Evolutionary conservation across 2,113 vertebrate species (phyloP), one percentile per base, ranked within the genome.

Genomic region (Corythornis madagascariensis): DNA sequence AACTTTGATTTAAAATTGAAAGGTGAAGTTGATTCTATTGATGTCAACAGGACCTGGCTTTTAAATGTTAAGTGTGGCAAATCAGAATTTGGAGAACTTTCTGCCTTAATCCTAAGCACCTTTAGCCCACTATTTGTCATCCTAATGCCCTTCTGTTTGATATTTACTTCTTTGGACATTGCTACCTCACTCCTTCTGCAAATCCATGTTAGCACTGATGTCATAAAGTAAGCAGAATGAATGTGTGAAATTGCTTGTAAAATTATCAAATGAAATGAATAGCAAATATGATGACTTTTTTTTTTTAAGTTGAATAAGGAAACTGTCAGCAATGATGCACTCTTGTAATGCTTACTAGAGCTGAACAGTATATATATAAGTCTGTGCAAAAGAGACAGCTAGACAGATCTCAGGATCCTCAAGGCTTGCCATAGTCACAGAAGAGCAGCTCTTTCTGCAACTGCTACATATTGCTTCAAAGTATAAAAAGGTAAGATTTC

Each of bases 291-390:
- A 93, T 78, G 43, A 80, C 76, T 94, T 93, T 87, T 91, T 90
- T 94, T 90, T 93, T 59, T 29, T 2, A 66, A 93, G 94, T 95
- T 93, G 95, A 93, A 94, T 75, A 96, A 97, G 86, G 93, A 95
- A 97, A 90, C 93, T 96, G 96, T 96, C 95, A 96, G 97, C 96
- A 96, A 67, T 96, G 97, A 97, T 97, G 95, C 95, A 96, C 90
- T 93, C 93, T 55, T 40, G 1, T 84, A 97, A 96, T 97, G 94
- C 96, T 97, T 97, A 98, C 89, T 96, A 96, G 95, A 96, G 90
- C 96, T 96, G 96, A 96, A 97, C 97, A 96, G 91, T 90, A 64
- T 95, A 98, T 98, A 98, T 96, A 96, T 94, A 98, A 95, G 92
- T 91, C 97, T 78, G 86, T 59, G 91, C 40, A 47, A 86, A 92